Evolutionary conservation across 2,113 vertebrate genomes (phyloP).

Genomic region (Nanorana parkeri): DNA sequence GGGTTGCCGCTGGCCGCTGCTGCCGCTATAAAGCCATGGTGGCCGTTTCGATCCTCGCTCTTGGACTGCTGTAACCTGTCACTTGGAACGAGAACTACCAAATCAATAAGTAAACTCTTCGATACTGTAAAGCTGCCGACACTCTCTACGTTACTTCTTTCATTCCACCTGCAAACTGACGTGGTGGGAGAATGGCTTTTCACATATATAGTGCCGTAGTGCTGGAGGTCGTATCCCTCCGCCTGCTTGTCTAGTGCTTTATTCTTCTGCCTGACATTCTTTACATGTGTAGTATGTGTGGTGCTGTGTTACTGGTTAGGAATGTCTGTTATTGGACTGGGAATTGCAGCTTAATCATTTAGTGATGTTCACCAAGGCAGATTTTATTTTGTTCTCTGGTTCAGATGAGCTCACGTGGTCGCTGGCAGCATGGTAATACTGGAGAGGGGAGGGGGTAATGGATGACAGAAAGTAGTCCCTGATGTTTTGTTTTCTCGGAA

Average conservation of each 20-base stretch:
- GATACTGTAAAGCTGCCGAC: accelerated
- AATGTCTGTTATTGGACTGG: too few relatives aligned
- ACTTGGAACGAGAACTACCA: background rate
- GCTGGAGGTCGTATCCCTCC: slow-evolving; percentile 17
- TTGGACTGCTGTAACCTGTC: background rate
- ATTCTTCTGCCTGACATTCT: slow-evolving; percentile 17
- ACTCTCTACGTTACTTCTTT: background rate
- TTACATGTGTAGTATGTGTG: too few relatives aligned
- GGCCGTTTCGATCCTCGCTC: background rate
- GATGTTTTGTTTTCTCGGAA: too few relatives aligned
- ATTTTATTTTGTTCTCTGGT: background rate
- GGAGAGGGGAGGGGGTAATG: too few relatives aligned
- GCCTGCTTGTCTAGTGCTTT: background rate
- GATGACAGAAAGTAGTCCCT: too few relatives aligned
- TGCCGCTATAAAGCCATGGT: slow-evolving; percentile 53
- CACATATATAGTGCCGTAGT: slow-evolving; percentile 4
- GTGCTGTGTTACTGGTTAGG: too few relatives aligned
- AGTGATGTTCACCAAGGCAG: background rate
- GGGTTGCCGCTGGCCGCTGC: slow-evolving; percentile 2
- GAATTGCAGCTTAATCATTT: too few relatives aligned
- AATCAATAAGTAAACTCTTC: background rate
- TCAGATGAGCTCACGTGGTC: background rate
- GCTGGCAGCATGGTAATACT: too few relatives aligned
- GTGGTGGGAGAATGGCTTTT: background rate
- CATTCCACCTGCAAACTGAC: slow-evolving; percentile 50